Conservation (phyloP, 2,113 vertebrate genomes). For the Phaetusa simplex region DNA sequence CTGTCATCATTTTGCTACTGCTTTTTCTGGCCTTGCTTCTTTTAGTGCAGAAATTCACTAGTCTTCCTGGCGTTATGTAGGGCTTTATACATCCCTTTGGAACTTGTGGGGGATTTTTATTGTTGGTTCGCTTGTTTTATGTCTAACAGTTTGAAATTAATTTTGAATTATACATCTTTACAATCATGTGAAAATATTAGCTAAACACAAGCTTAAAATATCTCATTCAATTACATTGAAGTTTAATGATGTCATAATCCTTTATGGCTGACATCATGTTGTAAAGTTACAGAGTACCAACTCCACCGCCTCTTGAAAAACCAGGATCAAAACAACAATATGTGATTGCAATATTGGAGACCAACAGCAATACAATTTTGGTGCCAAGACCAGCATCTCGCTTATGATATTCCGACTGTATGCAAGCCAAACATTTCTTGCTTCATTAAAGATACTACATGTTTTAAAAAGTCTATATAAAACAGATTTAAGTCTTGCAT, state of each 20-base stretch:
- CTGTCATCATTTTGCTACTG: not conserved
- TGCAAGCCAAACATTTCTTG: slow-evolving; percentile 4
- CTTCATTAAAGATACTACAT: not conserved
- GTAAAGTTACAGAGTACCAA: not conserved
- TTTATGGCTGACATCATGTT: not conserved
- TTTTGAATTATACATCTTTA: not conserved
- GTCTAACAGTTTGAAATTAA: not conserved
- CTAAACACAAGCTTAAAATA: not conserved
- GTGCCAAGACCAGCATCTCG: not conserved
- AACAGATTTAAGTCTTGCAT: not conserved
- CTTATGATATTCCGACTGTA: not conserved
- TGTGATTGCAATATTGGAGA: not conserved
- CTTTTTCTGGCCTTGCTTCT: not conserved
- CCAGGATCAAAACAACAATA: not conserved
- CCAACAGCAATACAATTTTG: not conserved
- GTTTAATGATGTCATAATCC: not conserved
- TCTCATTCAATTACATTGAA: not conserved
- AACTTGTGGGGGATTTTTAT: not conserved
- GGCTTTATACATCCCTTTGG: not conserved
- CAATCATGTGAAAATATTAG: not conserved
- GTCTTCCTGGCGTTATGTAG: not conserved
- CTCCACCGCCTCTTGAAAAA: not conserved
- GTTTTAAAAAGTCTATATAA: slow-evolving; percentile 2
- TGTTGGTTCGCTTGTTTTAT: not conserved
- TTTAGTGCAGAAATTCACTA: not conserved